These are phyloP conservation scores for Campoplex nolae DNA, from an alignment of 2,888 invertebrate genomes.

Conservation along the genomic window DNA sequence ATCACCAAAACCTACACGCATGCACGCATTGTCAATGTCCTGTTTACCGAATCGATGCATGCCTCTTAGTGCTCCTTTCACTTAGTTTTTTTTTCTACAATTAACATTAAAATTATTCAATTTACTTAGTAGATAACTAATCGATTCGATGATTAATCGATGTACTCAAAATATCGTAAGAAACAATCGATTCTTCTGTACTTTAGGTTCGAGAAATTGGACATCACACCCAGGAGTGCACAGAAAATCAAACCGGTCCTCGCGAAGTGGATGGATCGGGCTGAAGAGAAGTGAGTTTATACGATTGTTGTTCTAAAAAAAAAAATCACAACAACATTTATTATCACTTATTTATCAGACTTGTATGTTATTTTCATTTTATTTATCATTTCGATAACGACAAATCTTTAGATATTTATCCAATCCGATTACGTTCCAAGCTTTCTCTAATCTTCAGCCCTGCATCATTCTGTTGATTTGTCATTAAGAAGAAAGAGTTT, in stretches of 20 bases:
- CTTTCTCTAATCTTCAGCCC: background rate
- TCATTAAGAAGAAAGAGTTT: background rate
- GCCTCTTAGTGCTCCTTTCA: constrained; percentile 83
- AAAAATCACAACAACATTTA: background rate
- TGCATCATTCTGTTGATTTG: background rate
- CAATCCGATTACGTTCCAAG: too few relatives aligned
- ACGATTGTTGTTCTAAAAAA: background rate
- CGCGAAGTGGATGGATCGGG: constrained; percentile 99
- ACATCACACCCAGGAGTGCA: constrained; percentile 99
- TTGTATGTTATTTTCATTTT: background rate
- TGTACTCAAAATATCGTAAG: constrained; percentile 15
- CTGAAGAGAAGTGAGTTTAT: constrained; percentile 94
- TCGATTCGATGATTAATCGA: constrained; percentile 18
- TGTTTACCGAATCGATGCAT: constrained; percentile 82
- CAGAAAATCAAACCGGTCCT: constrained; percentile 99
- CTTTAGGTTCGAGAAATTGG: constrained; percentile 98
- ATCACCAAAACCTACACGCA: constrained; percentile 83
- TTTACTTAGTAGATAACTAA: background rate
- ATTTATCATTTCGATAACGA: background rate
- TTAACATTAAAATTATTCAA: constrained; percentile 1
- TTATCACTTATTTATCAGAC: background rate
- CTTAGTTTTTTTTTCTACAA: constrained; percentile 48
- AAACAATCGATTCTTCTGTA: constrained; percentile 86
- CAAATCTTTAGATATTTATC: too few relatives aligned
- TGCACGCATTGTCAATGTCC: constrained; percentile 85